Base-by-base conservation (phyloP, 2,113 vertebrate species). In the Dendropsophus ebraccatus region DNA sequence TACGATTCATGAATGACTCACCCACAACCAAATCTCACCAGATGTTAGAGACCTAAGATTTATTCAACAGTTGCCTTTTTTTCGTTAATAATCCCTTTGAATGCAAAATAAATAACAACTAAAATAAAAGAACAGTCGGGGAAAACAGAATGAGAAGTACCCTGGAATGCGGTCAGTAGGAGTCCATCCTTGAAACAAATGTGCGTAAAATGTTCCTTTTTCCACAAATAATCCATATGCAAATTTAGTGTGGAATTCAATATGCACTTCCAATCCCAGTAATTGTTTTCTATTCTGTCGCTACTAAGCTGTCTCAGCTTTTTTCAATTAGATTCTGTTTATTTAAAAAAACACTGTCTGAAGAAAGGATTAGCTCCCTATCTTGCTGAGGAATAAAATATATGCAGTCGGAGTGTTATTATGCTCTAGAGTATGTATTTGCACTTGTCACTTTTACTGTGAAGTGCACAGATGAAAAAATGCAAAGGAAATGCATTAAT, bases 291-390 rank as follows among this genome's bases (percentile, higher is more conserved):
- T 91, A 81, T 91, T 92, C 90, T 91, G 91, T 91, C 90, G 88
- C 89, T 88, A 30, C 89, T 92, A 92, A 91, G 88, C 86, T 90
- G 73, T 60, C 90, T 92, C 91, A 91, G 89, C 87, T 90, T 92
- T 92, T 92, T 92, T 89, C 90, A 93, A 91, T 94, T 94, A 94
- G 89, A 72, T 50, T 74, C 47, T 92, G 88, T 93, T 93, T 93
- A 87, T 92, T 93, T 91, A 89, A 90, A 88, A 87, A 81, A 83
- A 78, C 89, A 92, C 90, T 89, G 90, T 92, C 91, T 92, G 88
- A 90, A 90, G 89, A 91, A 91, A 91, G 90, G 90, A 94, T 95
- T 94, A 93, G 90, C 37, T 86, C 87, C 83, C 87, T 91, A 93
- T 92, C 88, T 94, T 91, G 92, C 60, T 65, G 76, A 89, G 83